Percentiles rank a stretch among this genome's conserved stretches.
These are phyloP conservation scores for Maniola hyperantus DNA, from an alignment of 2,888 invertebrate species.

Conservation along the genomic window DNA sequence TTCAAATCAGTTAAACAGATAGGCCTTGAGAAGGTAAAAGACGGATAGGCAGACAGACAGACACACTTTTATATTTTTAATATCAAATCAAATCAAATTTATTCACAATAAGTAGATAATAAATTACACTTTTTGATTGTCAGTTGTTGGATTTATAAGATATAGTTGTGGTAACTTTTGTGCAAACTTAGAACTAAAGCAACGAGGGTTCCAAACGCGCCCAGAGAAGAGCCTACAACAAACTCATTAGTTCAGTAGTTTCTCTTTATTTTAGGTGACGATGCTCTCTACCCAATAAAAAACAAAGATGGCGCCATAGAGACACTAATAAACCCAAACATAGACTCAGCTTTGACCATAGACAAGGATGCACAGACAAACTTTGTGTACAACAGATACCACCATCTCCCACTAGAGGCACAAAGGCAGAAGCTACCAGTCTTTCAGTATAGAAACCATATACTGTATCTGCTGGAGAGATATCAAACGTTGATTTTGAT, in stretches of 20 bases:
- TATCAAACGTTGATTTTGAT: constrained; percentile 93
- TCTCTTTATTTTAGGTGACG: constrained; percentile 45
- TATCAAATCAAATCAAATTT: no score
- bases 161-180: no score
- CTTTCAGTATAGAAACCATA: constrained; percentile 91
- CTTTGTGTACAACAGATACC: constrained; percentile 93
- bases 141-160: no score
- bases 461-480: constrained; percentile 93
- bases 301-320: constrained; percentile 70
- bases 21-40: no score
- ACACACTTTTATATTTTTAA: not conserved
- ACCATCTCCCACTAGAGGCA: constrained; percentile 90
- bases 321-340: constrained; percentile 66
- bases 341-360: constrained; percentile 66
- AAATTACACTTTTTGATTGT: no score
- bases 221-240: no score
- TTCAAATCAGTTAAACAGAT: no score
- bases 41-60: no score
- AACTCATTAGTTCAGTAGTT: no score
- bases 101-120: no score
- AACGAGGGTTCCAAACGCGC: no score
- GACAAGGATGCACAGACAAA: constrained; percentile 84
- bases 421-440: constrained; percentile 95
- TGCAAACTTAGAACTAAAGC: no score
- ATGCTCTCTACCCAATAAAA: constrained; percentile 62